These are phyloP conservation scores for Mus spicilegus DNA, from an alignment of 2,113 vertebrate species.

Conservation along the genomic window DNA sequence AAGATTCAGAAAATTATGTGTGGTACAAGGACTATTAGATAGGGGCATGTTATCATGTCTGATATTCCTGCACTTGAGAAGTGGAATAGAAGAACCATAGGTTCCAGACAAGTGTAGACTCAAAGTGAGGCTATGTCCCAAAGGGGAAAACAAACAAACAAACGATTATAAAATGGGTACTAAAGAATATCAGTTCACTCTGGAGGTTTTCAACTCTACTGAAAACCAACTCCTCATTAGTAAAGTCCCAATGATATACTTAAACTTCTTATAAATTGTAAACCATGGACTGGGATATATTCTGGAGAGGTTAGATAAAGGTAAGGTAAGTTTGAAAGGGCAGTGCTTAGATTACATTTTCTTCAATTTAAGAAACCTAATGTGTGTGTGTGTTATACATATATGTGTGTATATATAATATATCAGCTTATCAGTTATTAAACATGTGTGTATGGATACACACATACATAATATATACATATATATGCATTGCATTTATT, in stretches of 20 bases:
- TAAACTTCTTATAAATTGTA: slow-evolving; percentile 16
- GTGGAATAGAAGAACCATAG: neutral
- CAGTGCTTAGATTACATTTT: neutral
- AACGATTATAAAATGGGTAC: too few relatives aligned
- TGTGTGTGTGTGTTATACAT: neutral
- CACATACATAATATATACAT: neutral
- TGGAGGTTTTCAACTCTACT: neutral
- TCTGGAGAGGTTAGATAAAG: neutral
- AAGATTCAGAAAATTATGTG: slow-evolving; percentile 36
- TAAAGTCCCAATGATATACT: slow-evolving; percentile 22
- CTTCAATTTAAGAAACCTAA: neutral
- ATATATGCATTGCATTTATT: neutral
- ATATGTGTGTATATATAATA: neutral
- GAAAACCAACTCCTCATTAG: neutral
- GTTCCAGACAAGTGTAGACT: neutral
- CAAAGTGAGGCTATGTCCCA: neutral
- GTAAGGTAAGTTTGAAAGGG: neutral
- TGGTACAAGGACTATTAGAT: neutral
- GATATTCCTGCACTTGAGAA: neutral
- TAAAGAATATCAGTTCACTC: slow-evolving; percentile 44
- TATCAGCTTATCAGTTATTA: neutral
- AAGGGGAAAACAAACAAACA: neutral
- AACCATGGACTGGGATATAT: neutral
- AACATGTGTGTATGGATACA: neutral
- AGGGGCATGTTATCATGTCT: neutral